Percentiles rank a stretch among this genome's conserved stretches.
Conservation (phyloP, 2,888 invertebrate species). For the Baccha elongata region DNA sequence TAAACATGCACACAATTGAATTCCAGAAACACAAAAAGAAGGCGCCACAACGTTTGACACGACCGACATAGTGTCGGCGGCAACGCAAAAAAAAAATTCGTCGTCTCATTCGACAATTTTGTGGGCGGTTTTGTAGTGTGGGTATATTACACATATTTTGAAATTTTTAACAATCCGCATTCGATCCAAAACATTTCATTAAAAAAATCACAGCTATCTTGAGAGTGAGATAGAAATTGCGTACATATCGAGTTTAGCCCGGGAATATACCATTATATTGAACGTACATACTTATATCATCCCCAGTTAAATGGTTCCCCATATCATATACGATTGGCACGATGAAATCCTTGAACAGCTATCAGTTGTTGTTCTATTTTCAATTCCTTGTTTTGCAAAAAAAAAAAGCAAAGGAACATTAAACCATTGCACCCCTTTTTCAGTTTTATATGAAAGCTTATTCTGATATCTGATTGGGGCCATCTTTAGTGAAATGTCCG, state of each 20-base stretch:
- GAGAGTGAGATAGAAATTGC: conserved; percentile 22
- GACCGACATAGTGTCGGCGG: conserved; percentile 27
- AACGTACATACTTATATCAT: not conserved
- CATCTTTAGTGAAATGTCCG: conserved; percentile 55
- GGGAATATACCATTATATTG: conserved; percentile 11
- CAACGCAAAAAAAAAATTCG: conserved; percentile 9
- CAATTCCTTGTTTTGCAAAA: no score
- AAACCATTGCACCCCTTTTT: conserved; percentile 25
- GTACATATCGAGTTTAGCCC: not conserved
- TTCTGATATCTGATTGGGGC: conserved; percentile 36
- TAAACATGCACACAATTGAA: conserved; percentile 72
- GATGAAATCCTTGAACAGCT: conserved; percentile 41
- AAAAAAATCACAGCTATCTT: conserved; percentile 45
- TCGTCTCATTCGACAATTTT: no score
- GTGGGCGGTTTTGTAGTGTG: not conserved
- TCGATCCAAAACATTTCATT: conserved; percentile 59
- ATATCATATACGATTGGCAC: conserved; percentile 1
- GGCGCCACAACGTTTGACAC: conserved; percentile 58
- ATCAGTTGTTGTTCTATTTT: conserved; percentile 50
- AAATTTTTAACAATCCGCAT: conserved; percentile 62
- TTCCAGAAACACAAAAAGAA: conserved; percentile 61
- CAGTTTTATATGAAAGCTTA: conserved; percentile 13
- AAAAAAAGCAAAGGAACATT: conserved; percentile 49
- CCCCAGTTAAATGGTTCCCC: not conserved
- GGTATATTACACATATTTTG: conserved; percentile 36